Evolutionary conservation across 2,113 vertebrate species (phyloP).

Genomic region (Pardalotus punctatus): DNA sequence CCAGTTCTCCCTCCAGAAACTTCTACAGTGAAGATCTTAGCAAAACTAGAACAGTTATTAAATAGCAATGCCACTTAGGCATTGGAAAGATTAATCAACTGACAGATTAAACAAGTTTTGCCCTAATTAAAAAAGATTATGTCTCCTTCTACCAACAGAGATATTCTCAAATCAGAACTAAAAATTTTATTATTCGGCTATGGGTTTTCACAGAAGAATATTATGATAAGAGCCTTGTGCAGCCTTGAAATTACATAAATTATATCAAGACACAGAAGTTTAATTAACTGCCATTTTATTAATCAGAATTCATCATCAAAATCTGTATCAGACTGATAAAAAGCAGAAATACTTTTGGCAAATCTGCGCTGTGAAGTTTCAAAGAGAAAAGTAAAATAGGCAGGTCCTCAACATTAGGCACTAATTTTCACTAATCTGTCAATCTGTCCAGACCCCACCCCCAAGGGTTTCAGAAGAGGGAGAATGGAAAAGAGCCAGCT

Average conservation of each 20-base stretch:
- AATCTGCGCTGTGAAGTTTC: background rate
- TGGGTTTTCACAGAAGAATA: background rate
- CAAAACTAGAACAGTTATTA: background rate
- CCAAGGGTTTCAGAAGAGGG: background rate
- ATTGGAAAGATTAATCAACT: background rate
- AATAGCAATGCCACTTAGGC: background rate
- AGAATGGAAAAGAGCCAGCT: background rate
- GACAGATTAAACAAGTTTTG: background rate
- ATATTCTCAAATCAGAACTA: background rate
- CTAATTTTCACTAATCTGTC: background rate
- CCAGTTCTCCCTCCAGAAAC: background rate
- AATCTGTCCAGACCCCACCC: background rate
- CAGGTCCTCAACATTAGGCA: background rate
- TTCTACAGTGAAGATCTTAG: background rate
- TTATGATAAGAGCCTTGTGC: background rate
- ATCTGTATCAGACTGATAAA: background rate
- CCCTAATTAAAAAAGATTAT: constrained; percentile 3
- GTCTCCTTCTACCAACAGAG: background rate
- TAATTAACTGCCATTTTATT: background rate
- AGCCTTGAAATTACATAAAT: background rate
- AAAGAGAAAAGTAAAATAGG: background rate
- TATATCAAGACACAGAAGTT: background rate
- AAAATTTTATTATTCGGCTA: background rate
- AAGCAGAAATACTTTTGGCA: background rate
- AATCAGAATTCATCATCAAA: background rate